Percentiles rank a stretch among this genome's conserved stretches.
phyloP scores from a whole-genome alignment of 1,140 invertebrate genomes.

The Pygmarrhopalites habei region DNA sequence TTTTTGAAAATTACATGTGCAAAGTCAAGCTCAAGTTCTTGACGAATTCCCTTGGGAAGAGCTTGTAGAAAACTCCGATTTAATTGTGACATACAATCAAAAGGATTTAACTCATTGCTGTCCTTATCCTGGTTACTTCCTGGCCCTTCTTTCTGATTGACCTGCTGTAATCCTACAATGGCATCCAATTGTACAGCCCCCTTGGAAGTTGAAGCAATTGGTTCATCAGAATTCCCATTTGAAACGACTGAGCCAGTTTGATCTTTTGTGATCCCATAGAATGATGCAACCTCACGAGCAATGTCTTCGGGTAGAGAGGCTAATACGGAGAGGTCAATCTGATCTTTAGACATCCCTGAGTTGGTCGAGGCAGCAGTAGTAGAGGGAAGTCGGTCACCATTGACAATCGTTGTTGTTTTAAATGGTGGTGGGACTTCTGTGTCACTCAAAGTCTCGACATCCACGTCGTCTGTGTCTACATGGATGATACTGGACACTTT shows the following conservation, averaged over 20 bases:
- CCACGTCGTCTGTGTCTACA: background rate
- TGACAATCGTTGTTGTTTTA: background rate
- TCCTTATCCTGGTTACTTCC: background rate
- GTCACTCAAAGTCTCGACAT: background rate
- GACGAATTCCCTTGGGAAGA: background rate
- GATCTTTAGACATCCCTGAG: background rate
- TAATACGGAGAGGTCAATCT: slow-evolving; percentile 53
- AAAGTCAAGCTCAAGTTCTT: background rate
- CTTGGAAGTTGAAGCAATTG: background rate
- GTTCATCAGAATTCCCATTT: background rate
- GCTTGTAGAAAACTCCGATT: slow-evolving; percentile 4
- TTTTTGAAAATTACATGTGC: background rate
- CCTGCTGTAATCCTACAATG: background rate
- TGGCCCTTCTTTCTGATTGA: background rate
- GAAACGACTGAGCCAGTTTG: no score
- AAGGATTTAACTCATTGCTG: background rate
- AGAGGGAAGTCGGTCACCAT: background rate
- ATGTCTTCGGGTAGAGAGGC: slow-evolving; percentile 56
- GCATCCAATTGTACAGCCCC: background rate
- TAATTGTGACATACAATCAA: background rate
- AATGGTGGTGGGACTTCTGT: background rate
- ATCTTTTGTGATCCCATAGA: background rate
- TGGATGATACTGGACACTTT: background rate
- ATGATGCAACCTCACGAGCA: background rate
- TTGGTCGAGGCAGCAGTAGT: background rate